These are phyloP conservation scores for Plagiodera versicolora DNA, from an alignment of 2,888 invertebrate genomes.

Conservation along the genomic window DNA sequence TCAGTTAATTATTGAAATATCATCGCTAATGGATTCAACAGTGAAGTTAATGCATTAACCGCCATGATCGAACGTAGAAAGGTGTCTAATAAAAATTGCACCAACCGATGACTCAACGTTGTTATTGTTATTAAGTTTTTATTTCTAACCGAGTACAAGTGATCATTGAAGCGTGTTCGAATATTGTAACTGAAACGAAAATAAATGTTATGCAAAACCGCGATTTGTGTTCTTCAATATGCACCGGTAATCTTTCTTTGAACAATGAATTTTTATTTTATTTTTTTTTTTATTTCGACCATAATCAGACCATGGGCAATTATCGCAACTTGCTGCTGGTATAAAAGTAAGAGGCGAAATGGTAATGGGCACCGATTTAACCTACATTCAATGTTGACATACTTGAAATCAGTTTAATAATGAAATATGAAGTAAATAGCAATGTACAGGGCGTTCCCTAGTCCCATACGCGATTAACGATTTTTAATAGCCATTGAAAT, in stretches of 20 bases:
- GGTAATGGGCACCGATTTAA: slow-evolving; percentile 15
- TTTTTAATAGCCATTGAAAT: no score
- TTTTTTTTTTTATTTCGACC: no score
- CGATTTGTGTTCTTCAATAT: background rate
- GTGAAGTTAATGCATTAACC: no score
- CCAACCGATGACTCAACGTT: background rate
- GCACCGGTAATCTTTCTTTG: background rate
- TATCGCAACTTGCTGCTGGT: background rate
- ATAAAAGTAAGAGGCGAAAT: slow-evolving; percentile 17
- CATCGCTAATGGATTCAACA: background rate
- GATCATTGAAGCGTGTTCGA: background rate
- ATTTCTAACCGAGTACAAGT: background rate
- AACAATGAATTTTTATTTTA: background rate
- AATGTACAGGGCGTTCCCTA: background rate
- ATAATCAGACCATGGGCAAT: slow-evolving; percentile 15
- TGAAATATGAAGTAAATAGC: slow-evolving; percentile 10
- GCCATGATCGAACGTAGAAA: background rate
- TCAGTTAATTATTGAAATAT: background rate
- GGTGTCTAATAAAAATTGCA: background rate
- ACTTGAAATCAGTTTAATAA: slow-evolving; percentile 17
- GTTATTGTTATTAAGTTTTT: background rate
- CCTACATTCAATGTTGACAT: slow-evolving; percentile 24
- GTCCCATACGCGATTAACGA: no score
- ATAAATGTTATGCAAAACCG: background rate
- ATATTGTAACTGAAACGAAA: background rate